Percentiles rank a stretch among this genome's conserved stretches.
Evolutionary conservation across 2,113 vertebrate genomes (phyloP).

Genomic region (Manacus vitellinus): DNA sequence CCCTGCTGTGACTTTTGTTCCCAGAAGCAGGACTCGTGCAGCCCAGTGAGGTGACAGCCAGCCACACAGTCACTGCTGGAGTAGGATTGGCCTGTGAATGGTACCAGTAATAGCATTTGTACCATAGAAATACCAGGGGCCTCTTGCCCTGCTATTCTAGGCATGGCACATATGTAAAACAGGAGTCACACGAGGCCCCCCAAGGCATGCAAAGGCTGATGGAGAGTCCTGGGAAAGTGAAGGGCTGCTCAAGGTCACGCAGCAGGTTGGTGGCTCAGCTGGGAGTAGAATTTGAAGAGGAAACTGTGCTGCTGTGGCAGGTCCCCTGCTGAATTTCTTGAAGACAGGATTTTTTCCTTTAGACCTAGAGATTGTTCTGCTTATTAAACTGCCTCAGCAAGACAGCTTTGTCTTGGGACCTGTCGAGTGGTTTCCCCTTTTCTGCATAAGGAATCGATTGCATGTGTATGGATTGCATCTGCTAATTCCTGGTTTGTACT

Average conservation of each 20-base stretch:
- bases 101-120: not conserved
- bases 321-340: not conserved
- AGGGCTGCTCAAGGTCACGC: not conserved
- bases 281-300: not conserved
- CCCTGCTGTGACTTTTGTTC: not conserved
- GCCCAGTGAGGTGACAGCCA: not conserved
- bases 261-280: not conserved
- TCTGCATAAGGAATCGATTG: not conserved
- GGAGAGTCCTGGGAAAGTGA: not conserved
- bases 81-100: not conserved
- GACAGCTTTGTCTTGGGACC: not conserved
- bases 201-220: not conserved
- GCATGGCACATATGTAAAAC: not conserved
- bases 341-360: not conserved
- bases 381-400: not conserved
- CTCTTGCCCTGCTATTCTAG: not conserved
- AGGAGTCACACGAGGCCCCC: not conserved
- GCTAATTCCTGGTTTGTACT: not conserved
- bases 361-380: not conserved
- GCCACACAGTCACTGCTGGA: not conserved
- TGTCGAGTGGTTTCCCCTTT: not conserved
- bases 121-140: not conserved
- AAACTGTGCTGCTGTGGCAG: not conserved
- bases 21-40: not conserved
- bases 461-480: not conserved